Evolutionary conservation across 2,888 invertebrate species (phyloP).

Genomic region (Ectemnius continuus): DNA sequence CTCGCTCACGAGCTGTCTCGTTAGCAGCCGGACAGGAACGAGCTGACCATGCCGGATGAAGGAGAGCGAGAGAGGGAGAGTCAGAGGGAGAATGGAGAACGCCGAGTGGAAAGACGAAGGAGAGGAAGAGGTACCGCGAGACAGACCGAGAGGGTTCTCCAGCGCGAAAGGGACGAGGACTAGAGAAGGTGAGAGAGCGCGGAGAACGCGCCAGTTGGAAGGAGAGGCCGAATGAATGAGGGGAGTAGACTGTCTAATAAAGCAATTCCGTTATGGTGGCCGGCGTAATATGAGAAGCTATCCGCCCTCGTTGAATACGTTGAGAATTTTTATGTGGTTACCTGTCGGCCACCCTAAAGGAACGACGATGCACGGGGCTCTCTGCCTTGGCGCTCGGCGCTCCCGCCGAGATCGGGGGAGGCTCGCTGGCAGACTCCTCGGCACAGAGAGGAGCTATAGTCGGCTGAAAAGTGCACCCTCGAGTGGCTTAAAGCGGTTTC

Average conservation of each 20-base stretch:
- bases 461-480: slow-evolving; percentile 49
- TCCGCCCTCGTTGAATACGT: slow-evolving; percentile 68
- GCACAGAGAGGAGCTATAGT: slow-evolving; percentile 33
- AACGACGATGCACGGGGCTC: slow-evolving; percentile 13
- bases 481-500: slow-evolving; percentile 54
- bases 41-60: slow-evolving; percentile 51
- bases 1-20: slow-evolving; percentile 73
- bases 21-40: slow-evolving; percentile 69
- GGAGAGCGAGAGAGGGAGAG: slow-evolving; percentile 15
- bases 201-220: neutral
- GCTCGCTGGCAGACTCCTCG: neutral
- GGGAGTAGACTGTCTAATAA: slow-evolving; percentile 69
- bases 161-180: neutral
- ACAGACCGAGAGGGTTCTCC: slow-evolving; percentile 18
- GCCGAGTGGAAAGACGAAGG: slow-evolving; percentile 1
- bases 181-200: neutral
- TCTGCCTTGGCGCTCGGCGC: neutral
- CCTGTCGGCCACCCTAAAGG: slow-evolving; percentile 55
- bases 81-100: slow-evolving; percentile 1
- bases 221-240: slow-evolving; percentile 12
- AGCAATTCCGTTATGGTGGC: slow-evolving; percentile 75
- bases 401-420: slow-evolving; percentile 21
- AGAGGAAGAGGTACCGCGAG: slow-evolving; percentile 39
- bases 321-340: slow-evolving; percentile 68
- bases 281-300: slow-evolving; percentile 76